Conservation (phyloP, 2,888 invertebrate species). For the Pedicia rivosa region DNA sequence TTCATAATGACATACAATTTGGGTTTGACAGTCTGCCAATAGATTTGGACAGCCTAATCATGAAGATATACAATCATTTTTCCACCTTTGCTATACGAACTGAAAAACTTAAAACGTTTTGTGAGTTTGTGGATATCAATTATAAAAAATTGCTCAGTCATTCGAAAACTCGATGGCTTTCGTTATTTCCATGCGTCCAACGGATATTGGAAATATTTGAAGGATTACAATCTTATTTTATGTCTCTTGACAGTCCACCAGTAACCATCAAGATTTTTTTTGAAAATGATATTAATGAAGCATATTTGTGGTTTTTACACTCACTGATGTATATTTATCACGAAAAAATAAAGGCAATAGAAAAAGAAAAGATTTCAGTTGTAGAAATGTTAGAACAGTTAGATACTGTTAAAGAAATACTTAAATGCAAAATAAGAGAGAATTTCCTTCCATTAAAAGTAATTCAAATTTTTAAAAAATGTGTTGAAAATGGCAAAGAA, state of each 20-base stretch:
- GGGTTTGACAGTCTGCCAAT: no score
- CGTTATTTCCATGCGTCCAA: background rate
- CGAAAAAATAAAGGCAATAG: conserved; percentile 2
- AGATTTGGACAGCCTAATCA: background rate
- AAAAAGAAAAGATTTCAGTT: background rate
- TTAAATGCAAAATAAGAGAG: background rate
- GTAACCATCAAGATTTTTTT: background rate
- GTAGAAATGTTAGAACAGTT: background rate
- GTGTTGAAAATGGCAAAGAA: background rate
- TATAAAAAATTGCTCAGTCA: conserved; percentile 1
- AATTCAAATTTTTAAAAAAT: conserved; percentile 1
- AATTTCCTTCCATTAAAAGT: conserved; percentile 1
- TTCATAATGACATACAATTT: no score
- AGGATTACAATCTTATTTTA: background rate
- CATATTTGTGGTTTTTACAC: background rate
- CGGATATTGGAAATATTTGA: conserved; percentile 3
- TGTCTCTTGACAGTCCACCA: background rate
- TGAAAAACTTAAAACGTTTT: conserved; percentile 3
- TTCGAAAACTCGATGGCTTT: conserved; percentile 1
- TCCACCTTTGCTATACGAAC: conserved; percentile 4
- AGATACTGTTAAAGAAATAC: background rate
- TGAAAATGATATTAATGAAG: background rate
- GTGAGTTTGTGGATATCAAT: background rate
- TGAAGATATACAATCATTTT: conserved; percentile 6
- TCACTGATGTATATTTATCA: background rate